These are phyloP conservation scores for Caenorhabditis drosophilae DNA, from an alignment of 2,888 invertebrate genomes.

Conservation along the genomic window DNA sequence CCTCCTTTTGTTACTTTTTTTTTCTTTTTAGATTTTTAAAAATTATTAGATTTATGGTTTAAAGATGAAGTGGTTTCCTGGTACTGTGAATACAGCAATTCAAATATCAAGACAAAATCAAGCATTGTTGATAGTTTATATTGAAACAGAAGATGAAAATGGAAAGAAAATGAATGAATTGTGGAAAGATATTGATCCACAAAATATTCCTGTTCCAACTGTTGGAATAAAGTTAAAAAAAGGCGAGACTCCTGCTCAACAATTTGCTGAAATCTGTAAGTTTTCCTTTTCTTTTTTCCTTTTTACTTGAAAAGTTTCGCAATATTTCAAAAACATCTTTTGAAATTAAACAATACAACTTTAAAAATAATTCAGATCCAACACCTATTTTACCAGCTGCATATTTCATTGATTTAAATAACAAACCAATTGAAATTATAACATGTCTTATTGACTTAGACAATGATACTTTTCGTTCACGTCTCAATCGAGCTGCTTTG, in stretches of 20 bases:
- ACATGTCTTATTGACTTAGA: slow-evolving; percentile 18
- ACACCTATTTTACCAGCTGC: slow-evolving; percentile 42
- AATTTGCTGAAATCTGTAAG: slow-evolving; percentile 45
- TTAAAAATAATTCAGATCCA: slow-evolving; percentile 47
- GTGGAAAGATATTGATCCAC: slow-evolving; percentile 29
- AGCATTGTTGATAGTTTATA: slow-evolving; percentile 46
- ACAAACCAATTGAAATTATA: slow-evolving; percentile 40
- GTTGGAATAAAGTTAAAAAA: slow-evolving; percentile 38
- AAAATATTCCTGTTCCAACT: slow-evolving; percentile 18
- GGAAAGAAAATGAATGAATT: slow-evolving; percentile 23
- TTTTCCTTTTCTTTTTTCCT: slow-evolving; percentile 3
- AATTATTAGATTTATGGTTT: background rate
- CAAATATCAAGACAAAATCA: slow-evolving; percentile 38
- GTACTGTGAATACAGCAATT: slow-evolving; percentile 36
- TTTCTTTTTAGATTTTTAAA: slow-evolving; percentile 4
- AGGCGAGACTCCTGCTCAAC: slow-evolving; percentile 21
- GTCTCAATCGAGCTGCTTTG: slow-evolving; percentile 16
- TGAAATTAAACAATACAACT: too few relatives aligned
- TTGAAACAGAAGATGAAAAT: slow-evolving; percentile 29
- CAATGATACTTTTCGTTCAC: slow-evolving; percentile 24
- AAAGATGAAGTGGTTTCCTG: slow-evolving; percentile 51
- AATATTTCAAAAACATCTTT: too few relatives aligned
- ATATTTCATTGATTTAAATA: slow-evolving; percentile 41
- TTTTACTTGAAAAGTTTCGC: too few relatives aligned
- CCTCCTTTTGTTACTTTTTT: too few relatives aligned